Evolutionary conservation across 2,113 vertebrate species (phyloP).

Genomic region (Cyphomyrus discorhynchus): DNA sequence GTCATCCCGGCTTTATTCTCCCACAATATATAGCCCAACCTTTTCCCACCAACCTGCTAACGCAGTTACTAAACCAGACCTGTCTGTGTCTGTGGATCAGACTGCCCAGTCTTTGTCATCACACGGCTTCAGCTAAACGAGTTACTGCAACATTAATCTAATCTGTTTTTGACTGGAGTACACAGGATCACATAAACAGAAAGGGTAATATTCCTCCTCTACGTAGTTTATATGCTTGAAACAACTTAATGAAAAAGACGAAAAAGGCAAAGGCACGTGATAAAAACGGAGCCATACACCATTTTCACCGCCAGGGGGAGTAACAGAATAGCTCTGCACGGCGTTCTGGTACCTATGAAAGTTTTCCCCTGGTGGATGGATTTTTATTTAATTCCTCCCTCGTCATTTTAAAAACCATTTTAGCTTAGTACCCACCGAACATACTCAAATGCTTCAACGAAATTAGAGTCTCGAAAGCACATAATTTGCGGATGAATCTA

Average conservation of each 20-base stretch:
- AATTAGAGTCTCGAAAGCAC: background rate
- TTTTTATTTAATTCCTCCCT: background rate
- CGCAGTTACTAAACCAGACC: background rate
- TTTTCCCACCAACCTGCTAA: background rate
- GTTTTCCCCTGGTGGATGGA: background rate
- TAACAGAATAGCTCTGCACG: background rate
- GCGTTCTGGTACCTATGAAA: background rate
- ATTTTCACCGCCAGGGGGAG: slow-evolving; percentile 4
- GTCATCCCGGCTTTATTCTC: background rate
- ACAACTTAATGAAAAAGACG: background rate
- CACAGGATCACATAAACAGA: background rate
- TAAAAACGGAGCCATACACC: background rate
- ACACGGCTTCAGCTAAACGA: background rate
- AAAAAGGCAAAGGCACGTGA: background rate
- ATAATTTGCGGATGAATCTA: background rate
- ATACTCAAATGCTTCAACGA: background rate
- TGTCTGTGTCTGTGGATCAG: background rate
- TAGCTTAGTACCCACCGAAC: background rate
- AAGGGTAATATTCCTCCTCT: background rate
- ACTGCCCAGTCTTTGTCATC: background rate
- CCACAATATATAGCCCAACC: background rate
- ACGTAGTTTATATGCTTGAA: background rate
- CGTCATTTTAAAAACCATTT: background rate
- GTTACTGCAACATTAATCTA: background rate
- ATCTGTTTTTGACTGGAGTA: background rate